These are phyloP conservation scores for Pheosia gnoma DNA, from an alignment of 2,888 invertebrate species.

Conservation along the genomic window DNA sequence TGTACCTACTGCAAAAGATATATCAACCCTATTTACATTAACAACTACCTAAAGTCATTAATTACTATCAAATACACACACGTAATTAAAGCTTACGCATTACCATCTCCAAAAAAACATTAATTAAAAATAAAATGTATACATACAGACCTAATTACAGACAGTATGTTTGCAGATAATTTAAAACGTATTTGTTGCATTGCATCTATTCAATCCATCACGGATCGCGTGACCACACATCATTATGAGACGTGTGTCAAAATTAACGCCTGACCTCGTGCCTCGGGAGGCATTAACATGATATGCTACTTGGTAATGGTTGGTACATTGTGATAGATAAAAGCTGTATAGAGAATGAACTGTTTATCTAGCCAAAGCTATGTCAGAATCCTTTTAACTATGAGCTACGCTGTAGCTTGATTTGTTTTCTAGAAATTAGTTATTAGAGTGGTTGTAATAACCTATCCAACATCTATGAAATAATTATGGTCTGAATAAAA, in stretches of 20 bases:
- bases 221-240: conserved; percentile 52
- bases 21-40: background rate
- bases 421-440: background rate
- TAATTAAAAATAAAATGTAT: conserved; percentile 41
- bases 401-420: background rate
- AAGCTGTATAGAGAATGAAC: background rate
- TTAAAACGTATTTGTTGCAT: conserved; percentile 38
- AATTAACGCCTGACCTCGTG: conserved; percentile 54
- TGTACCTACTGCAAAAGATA: too few relatives aligned
- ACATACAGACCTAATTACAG: conserved; percentile 30
- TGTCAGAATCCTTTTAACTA: conserved; percentile 1
- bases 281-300: conserved; percentile 39
- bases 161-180: conserved; percentile 34
- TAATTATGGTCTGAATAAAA: too few relatives aligned
- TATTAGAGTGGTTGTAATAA: background rate
- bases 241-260: conserved; percentile 59
- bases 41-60: conserved; percentile 15
- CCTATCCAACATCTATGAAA: background rate
- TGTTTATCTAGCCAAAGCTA: background rate
- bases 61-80: conserved; percentile 30
- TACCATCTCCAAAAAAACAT: conserved; percentile 23
- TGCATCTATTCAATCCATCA: conserved; percentile 34
- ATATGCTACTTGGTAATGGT: conserved; percentile 20
- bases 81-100: conserved; percentile 35
- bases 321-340: conserved; percentile 12